These are phyloP conservation scores for Phoenicopterus ruber DNA, from an alignment of 2,113 vertebrate species.

Conservation along the genomic window DNA sequence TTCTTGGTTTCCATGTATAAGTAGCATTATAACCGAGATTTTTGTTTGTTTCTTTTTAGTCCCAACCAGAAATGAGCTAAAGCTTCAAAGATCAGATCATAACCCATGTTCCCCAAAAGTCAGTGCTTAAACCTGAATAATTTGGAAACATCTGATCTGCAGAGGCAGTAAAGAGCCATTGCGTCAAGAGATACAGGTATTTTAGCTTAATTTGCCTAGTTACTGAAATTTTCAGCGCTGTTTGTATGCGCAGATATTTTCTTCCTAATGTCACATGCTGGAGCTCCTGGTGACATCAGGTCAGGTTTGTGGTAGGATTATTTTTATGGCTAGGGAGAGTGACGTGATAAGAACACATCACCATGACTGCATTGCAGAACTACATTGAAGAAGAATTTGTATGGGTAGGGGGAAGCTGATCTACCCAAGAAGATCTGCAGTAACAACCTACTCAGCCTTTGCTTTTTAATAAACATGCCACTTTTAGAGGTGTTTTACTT, in stretches of 20 bases:
- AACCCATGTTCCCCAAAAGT: not conserved
- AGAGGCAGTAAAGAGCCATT: not conserved
- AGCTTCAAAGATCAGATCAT: not conserved
- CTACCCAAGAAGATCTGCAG: not conserved
- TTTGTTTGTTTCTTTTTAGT: constrained; percentile 1
- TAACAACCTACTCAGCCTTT: not conserved
- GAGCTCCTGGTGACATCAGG: not conserved
- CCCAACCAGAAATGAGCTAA: not conserved
- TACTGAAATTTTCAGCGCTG: not conserved
- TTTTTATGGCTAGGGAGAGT: not conserved
- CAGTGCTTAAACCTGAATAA: not conserved
- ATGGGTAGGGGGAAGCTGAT: not conserved
- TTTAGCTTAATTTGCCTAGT: not conserved
- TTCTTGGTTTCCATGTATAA: not conserved
- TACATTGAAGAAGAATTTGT: not conserved
- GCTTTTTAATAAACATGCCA: not conserved
- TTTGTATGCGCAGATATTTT: not conserved
- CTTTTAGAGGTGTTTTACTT: not conserved
- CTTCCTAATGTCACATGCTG: not conserved
- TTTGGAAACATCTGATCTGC: not conserved
- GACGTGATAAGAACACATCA: not conserved
- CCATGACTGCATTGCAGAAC: constrained; percentile 24
- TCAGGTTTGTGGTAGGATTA: not conserved
- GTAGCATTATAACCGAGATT: not conserved
- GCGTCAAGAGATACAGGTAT: not conserved